Conservation (phyloP, 2,113 vertebrate species). For the Oreochromis niloticus region DNA sequence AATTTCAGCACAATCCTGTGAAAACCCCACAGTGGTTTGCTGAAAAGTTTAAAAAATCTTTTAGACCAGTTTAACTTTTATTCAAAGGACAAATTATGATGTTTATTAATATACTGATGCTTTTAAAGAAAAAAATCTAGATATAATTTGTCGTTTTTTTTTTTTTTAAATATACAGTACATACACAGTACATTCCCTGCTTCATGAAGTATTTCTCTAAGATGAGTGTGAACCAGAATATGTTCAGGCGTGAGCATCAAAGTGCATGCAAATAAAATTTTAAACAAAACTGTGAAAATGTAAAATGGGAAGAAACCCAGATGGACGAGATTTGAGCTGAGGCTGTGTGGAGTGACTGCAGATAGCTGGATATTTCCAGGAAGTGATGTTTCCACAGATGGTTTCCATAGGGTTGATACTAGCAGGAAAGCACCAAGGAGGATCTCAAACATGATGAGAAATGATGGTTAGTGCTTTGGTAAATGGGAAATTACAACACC, state of each 20-base stretch:
- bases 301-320: not conserved
- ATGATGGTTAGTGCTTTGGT: not conserved
- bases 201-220: not conserved
- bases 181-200: not conserved
- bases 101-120: not conserved
- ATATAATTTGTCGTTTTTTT: not conserved
- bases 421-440: not conserved
- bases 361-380: not conserved
- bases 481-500: not conserved
- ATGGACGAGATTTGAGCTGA: not conserved
- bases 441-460: not conserved
- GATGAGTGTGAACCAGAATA: not conserved
- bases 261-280: not conserved
- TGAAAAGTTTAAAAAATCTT: not conserved
- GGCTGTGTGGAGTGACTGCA: not conserved
- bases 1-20: not conserved
- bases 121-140: not conserved
- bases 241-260: not conserved
- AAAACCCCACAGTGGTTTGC: not conserved
- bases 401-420: not conserved
- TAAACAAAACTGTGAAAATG: not conserved
- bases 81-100: fast-evolving
- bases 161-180: not conserved
- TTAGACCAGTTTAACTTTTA: not conserved
- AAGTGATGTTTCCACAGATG: not conserved